phyloP scores from a whole-genome alignment of 1,140 invertebrate genomes.

The Penaeus chinensis region DNA sequence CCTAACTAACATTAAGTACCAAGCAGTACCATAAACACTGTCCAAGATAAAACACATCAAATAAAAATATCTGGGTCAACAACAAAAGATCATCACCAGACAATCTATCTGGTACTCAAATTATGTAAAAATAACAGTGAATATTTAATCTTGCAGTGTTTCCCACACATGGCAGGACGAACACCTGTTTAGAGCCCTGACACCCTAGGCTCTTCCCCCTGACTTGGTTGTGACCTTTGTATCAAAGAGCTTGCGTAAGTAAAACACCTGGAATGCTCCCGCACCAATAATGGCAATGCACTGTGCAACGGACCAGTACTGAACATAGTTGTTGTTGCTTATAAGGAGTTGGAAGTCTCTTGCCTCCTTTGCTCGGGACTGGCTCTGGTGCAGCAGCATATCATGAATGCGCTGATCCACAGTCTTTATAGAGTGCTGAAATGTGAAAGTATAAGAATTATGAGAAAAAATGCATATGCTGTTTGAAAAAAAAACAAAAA shows the following conservation, averaged over 20 bases:
- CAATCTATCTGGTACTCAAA: neutral
- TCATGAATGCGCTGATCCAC: slow-evolving; percentile 88
- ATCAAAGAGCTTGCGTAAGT: slow-evolving; percentile 89
- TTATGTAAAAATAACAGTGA: neutral
- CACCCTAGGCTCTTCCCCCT: slow-evolving; percentile 38
- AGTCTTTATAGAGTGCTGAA: slow-evolving; percentile 77
- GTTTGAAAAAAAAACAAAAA: too few species aligned
- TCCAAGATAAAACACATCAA: slow-evolving; percentile 5
- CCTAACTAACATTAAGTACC: too few species aligned
- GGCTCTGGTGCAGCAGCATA: slow-evolving; percentile 85
- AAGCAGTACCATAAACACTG: neutral
- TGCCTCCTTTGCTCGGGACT: slow-evolving; percentile 80
- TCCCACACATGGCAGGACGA: neutral
- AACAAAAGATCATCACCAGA: neutral
- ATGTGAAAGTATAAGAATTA: slow-evolving; percentile 26
- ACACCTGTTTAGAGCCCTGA: neutral
- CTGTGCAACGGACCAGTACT: slow-evolving; percentile 87
- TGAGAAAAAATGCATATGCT: neutral
- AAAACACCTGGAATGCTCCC: slow-evolving; percentile 84
- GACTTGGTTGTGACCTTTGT: slow-evolving; percentile 72
- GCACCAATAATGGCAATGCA: slow-evolving; percentile 84
- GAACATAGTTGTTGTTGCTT: slow-evolving; percentile 87
- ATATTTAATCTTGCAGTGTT: neutral
- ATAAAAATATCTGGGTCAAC: neutral
- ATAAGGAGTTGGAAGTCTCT: slow-evolving; percentile 84